Evolutionary conservation across 2,797 vertebrate species (phyloP).

Genomic region (Tenualosa thibaudeaui): DNA sequence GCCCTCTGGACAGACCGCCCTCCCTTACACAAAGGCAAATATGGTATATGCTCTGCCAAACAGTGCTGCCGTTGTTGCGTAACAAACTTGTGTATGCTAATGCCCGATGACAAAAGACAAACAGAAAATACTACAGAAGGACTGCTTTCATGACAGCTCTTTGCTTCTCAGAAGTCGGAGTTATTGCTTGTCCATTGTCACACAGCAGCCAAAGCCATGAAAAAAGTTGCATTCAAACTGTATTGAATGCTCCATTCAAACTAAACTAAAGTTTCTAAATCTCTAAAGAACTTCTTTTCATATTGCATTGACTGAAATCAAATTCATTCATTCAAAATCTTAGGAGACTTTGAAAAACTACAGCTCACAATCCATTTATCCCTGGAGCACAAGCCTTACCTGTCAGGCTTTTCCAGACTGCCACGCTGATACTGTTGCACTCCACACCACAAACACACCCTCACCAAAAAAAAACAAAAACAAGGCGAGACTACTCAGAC

Average conservation of each 20-base stretch:
- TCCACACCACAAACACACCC: background rate
- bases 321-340: background rate
- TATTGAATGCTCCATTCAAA: background rate
- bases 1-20: background rate
- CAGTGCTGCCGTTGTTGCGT: background rate
- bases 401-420: background rate
- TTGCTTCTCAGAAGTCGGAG: background rate
- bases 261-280: background rate
- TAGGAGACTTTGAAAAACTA: background rate
- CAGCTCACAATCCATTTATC: background rate
- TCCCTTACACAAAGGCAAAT: background rate
- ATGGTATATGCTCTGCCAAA: background rate
- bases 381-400: background rate
- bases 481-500: background rate
- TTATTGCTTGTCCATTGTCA: background rate
- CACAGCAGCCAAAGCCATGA: background rate
- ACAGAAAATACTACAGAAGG: background rate
- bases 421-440: background rate
- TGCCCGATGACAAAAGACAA: background rate
- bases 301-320: background rate
- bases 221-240: background rate
- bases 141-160: background rate
- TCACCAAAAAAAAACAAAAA: background rate
- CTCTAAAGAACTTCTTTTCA: background rate
- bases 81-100: constrained; percentile 4